These are phyloP conservation scores for Paramacrobiotus metropolitanus DNA, from an alignment of 1,140 invertebrate genomes.

Conservation along the genomic window DNA sequence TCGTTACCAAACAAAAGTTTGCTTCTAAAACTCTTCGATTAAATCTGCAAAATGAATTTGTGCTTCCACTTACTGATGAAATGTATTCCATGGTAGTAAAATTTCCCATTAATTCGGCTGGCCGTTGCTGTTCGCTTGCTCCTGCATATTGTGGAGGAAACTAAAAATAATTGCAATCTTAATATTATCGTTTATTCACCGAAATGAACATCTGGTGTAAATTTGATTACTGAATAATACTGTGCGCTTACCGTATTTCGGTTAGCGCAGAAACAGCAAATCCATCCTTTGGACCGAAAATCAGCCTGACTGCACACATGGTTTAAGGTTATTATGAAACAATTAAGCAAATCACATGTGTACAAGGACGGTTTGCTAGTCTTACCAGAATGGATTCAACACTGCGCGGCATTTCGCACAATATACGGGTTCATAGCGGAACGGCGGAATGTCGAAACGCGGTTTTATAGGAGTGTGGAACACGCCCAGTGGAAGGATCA, in stretches of 20 bases:
- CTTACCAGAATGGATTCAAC: conserved; percentile 80
- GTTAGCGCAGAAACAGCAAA: conserved; percentile 97
- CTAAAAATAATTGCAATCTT: conserved; percentile 24
- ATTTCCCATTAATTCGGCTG: conserved; percentile 87
- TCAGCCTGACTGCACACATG: conserved; percentile 53
- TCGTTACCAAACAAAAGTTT: no score
- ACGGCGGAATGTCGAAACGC: conserved; percentile 65
- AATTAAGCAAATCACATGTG: no score
- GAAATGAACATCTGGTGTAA: background rate
- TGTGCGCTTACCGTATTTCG: conserved; percentile 58
- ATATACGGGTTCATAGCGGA: conserved; percentile 88
- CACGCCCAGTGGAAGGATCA: conserved; percentile 80
- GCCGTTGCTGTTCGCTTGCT: conserved; percentile 90
- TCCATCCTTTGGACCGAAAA: conserved; percentile 88
- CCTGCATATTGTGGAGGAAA: conserved; percentile 96
- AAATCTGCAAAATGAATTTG: background rate
- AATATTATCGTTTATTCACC: background rate
- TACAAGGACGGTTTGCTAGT: background rate
- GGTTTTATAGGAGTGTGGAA: conserved; percentile 92
- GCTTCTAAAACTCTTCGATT: background rate
- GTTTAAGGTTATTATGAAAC: no score
- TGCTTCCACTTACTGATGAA: conserved; percentile 37
- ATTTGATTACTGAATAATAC: background rate
- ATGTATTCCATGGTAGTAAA: conserved; percentile 98
- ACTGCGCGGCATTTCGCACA: conserved; percentile 74